phyloP scores from a whole-genome alignment of 2,797 vertebrate species.

The Cynopterus sphinx region DNA sequence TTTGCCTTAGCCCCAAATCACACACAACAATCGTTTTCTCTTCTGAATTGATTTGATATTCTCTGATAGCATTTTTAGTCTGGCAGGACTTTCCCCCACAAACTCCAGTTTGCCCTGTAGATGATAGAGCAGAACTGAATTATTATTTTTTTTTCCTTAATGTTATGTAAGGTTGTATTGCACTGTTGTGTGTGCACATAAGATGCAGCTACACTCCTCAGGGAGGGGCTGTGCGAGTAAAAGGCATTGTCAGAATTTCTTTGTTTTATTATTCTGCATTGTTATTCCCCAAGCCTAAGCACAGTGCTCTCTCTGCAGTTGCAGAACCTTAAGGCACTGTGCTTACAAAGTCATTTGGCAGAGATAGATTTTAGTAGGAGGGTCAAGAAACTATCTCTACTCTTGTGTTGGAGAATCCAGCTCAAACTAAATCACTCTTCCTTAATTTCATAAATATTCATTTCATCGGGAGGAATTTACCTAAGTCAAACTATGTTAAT shows the following conservation, averaged over 20 bases:
- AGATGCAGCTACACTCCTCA: background rate
- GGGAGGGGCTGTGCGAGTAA: background rate
- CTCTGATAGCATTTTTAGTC: background rate
- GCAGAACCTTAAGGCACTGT: background rate
- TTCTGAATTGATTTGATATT: constrained; percentile 19
- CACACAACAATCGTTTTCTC: constrained; percentile 1
- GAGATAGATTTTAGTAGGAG: background rate
- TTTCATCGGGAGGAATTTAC: background rate
- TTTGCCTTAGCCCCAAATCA: constrained; percentile 42
- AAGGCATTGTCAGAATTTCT: background rate
- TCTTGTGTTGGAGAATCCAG: background rate
- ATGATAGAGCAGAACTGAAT: background rate
- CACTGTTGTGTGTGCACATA: background rate
- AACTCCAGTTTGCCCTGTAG: background rate
- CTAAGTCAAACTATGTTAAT: background rate
- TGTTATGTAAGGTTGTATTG: background rate
- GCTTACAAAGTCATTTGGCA: constrained; percentile 11
- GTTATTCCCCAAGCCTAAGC: background rate
- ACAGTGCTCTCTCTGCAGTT: background rate
- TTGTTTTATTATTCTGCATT: constrained; percentile 34
- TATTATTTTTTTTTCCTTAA: background rate
- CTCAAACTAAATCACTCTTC: background rate
- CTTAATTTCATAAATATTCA: constrained; percentile 38
- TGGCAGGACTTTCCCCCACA: background rate
- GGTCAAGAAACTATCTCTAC: background rate